These are phyloP conservation scores for Thyatira batis DNA, from an alignment of 2,888 invertebrate species.

Conservation along the genomic window DNA sequence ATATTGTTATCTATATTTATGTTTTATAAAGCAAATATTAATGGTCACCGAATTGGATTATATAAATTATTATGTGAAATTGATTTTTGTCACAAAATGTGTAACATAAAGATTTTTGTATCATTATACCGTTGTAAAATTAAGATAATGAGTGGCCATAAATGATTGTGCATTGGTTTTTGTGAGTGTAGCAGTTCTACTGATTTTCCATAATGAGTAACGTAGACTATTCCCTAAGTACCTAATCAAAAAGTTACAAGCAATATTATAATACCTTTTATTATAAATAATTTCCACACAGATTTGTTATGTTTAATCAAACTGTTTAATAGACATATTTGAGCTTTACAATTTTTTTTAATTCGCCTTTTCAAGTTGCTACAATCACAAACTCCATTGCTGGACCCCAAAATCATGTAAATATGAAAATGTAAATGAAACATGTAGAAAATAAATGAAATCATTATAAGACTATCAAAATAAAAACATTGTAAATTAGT, in stretches of 20 bases:
- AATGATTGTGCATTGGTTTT: slow-evolving; percentile 50
- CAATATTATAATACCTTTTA: too few relatives aligned
- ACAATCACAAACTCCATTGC: slow-evolving; percentile 52
- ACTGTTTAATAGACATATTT: too few relatives aligned
- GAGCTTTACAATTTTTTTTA: slow-evolving; percentile 7
- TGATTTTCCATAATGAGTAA: background rate
- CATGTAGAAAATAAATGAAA: slow-evolving; percentile 64
- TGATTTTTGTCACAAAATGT: slow-evolving; percentile 41
- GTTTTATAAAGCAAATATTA: slow-evolving; percentile 23
- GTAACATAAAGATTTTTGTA: slow-evolving; percentile 57
- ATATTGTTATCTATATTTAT: slow-evolving; percentile 22
- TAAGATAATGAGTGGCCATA: slow-evolving; percentile 79
- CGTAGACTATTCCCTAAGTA: too few relatives aligned
- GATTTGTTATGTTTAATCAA: too few relatives aligned
- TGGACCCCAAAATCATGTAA: slow-evolving; percentile 57
- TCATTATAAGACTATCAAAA: slow-evolving; percentile 59
- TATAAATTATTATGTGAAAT: slow-evolving; percentile 33
- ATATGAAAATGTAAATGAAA: slow-evolving; percentile 73
- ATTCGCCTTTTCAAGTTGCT: too few relatives aligned
- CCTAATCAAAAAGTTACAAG: too few relatives aligned
- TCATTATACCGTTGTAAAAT: slow-evolving; percentile 68
- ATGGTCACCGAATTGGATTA: slow-evolving; percentile 56
- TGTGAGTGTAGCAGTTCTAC: slow-evolving; percentile 36
- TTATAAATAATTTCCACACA: too few relatives aligned
- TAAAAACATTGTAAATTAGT: slow-evolving; percentile 67